Conservation (phyloP, 2,797 vertebrate genomes). For the Bucorvus abyssinicus region DNA sequence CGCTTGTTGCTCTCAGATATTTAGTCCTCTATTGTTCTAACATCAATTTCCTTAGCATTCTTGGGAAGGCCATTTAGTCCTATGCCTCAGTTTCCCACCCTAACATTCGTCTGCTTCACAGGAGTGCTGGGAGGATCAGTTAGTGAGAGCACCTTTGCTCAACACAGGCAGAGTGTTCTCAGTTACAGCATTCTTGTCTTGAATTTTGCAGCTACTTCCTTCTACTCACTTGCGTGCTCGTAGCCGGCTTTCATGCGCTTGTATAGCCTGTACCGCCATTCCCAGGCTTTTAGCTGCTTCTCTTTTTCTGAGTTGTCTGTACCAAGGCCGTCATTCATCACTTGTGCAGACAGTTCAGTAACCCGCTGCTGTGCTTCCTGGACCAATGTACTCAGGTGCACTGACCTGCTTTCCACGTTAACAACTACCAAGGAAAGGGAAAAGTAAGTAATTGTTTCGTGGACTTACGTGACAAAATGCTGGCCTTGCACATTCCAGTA, state of each 20-base stretch:
- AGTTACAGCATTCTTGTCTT: not conserved
- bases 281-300: constrained; percentile 89
- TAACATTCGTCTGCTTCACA: not conserved
- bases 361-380: constrained; percentile 88
- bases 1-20: not conserved
- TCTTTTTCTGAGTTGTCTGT: constrained; percentile 86
- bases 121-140: not conserved
- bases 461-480: not conserved
- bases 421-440: constrained; percentile 77
- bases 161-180: not conserved
- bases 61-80: not conserved
- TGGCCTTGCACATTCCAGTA: not conserved
- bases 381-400: constrained; percentile 83
- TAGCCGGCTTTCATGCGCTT: constrained; percentile 90
- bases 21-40: not conserved
- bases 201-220: not conserved
- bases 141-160: not conserved
- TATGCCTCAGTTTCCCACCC: not conserved
- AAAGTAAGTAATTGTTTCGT: not conserved
- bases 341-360: constrained; percentile 82
- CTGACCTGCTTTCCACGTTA: constrained; percentile 83
- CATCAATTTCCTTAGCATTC: not conserved
- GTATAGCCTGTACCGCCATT: constrained; percentile 91
- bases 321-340: constrained; percentile 80
- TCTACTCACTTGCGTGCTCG: constrained; percentile 89